A percentile compares a stretch with the other conserved stretches of the same genome.
Conservation (phyloP, 2,888 invertebrate genomes). For the Noctua janthe region DNA sequence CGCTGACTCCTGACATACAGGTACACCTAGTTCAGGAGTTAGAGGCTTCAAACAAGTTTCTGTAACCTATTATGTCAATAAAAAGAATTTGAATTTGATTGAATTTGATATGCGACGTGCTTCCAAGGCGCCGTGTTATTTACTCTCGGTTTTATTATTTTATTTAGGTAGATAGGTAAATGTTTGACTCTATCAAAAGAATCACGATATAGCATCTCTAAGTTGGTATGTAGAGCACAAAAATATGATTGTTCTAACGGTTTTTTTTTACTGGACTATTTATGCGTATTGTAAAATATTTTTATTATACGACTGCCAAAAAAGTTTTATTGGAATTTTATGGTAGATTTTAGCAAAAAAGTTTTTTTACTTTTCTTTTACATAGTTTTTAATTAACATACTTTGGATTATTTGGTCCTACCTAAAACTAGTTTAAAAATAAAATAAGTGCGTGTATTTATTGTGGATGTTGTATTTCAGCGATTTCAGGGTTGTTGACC, state of each 20-base stretch:
- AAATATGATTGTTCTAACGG: background rate
- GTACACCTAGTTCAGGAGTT: too few species aligned
- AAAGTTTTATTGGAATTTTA: background rate
- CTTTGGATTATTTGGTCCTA: background rate
- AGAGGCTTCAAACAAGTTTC: too few species aligned
- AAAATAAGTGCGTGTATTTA: background rate
- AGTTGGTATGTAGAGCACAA: background rate
- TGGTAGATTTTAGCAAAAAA: too few species aligned
- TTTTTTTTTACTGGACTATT: background rate
- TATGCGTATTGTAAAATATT: background rate
- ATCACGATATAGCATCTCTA: background rate
- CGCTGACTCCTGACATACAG: too few species aligned
- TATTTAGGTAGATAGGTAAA: background rate
- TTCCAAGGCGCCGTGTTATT: background rate
- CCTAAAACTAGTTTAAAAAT: background rate
- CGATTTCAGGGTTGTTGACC: background rate
- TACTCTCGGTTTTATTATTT: background rate
- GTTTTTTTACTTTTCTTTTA: background rate
- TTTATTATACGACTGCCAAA: background rate
- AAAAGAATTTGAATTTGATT: too few species aligned
- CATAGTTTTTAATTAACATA: background rate
- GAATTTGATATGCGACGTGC: constrained; percentile 40
- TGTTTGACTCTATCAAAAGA: constrained; percentile 13
- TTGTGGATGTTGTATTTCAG: background rate
- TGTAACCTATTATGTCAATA: too few species aligned